phyloP scores from a whole-genome alignment of 2,888 invertebrate species.

The Macrophya annulata region DNA sequence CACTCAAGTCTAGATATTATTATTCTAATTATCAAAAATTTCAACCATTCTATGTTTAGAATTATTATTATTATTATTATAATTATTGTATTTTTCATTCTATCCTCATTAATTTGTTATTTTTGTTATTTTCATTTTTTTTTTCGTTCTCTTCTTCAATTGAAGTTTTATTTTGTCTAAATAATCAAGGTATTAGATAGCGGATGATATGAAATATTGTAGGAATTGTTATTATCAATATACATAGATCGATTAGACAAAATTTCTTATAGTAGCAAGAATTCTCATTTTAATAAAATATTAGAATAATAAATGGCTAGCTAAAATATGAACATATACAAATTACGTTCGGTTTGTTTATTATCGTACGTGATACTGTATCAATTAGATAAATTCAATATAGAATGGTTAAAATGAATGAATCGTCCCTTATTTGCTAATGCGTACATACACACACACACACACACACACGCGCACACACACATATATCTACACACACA shows the following conservation, averaged over 20 bases:
- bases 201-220: neutral
- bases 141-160: neutral
- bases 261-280: neutral
- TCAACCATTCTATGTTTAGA: slow-evolving; percentile 33
- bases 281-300: slow-evolving; percentile 24
- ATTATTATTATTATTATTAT: neutral
- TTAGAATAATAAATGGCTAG: neutral
- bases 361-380: slow-evolving; percentile 1
- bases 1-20: slow-evolving; percentile 34
- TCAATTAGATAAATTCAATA: slow-evolving; percentile 29
- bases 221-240: neutral
- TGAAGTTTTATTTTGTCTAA: neutral
- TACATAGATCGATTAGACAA: neutral
- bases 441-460: neutral
- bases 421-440: slow-evolving; percentile 14
- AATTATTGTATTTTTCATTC: neutral
- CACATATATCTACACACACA: neutral
- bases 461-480: neutral
- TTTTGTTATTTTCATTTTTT: neutral
- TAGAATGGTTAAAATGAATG: slow-evolving; percentile 21
- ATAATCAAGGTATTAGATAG: slow-evolving; percentile 5
- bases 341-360: slow-evolving; percentile 12
- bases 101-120: neutral
- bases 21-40: slow-evolving; percentile 23
- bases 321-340: neutral